These are phyloP conservation scores for Anguilla rostrata DNA, from an alignment of 2,113 vertebrate genomes.

Conservation along the genomic window DNA sequence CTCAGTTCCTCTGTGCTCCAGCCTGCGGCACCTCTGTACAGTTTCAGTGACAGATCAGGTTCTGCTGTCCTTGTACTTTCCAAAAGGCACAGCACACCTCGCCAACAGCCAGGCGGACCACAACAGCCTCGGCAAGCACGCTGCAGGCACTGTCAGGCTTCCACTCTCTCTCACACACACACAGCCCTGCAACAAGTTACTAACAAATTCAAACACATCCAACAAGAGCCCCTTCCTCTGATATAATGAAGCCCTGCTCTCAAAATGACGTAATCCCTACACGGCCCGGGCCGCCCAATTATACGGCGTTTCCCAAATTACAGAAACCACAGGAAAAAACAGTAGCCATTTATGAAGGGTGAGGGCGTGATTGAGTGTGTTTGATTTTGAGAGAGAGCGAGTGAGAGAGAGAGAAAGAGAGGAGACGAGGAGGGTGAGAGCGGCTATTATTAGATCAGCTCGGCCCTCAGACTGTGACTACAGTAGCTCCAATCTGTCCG, in stretches of 20 bases:
- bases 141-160: neutral
- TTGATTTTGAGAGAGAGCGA: neutral
- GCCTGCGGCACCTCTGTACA: neutral
- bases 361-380: neutral
- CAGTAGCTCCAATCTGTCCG: conserved; percentile 3
- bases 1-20: neutral
- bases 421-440: neutral
- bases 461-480: neutral
- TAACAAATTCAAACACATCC: neutral
- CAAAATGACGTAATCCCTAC: neutral
- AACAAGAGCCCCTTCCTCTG: neutral
- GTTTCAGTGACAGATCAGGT: neutral
- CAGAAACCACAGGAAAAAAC: neutral
- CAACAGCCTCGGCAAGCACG: neutral
- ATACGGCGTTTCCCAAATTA: neutral
- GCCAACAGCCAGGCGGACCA: neutral
- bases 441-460: neutral
- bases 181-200: neutral
- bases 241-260: neutral
- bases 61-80: neutral
- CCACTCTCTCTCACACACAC: neutral
- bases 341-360: neutral
- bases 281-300: neutral
- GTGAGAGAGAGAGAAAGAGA: neutral
- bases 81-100: neutral